Percentiles rank a stretch among this genome's conserved stretches.
phyloP scores from a whole-genome alignment of 2,797 vertebrate genomes.

The Phrynocephalus vlangalii region DNA sequence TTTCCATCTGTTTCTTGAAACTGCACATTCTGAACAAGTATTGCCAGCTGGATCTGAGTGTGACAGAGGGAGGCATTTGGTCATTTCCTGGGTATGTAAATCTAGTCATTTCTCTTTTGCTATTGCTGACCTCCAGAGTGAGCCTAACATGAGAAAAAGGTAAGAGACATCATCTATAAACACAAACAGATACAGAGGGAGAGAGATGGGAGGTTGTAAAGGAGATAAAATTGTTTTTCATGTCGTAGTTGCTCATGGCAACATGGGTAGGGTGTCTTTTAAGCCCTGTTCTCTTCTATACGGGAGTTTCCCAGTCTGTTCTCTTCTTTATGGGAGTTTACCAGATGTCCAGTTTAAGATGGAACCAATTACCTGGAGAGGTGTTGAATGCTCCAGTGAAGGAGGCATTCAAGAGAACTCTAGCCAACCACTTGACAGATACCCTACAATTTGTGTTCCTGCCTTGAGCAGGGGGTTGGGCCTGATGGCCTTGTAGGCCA shows the following conservation, averaged over 20 bases:
- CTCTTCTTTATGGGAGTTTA: background rate
- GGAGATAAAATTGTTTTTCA: background rate
- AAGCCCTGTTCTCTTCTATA: background rate
- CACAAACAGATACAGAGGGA: background rate
- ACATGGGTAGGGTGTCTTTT: background rate
- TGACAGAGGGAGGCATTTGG: constrained; percentile 46
- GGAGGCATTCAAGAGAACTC: too few species aligned
- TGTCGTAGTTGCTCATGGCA: background rate
- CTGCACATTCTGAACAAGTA: constrained; percentile 44
- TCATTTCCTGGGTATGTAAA: constrained; percentile 40
- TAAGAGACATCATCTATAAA: background rate
- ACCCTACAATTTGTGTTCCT: too few species aligned
- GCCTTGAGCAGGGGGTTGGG: too few species aligned
- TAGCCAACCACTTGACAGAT: too few species aligned
- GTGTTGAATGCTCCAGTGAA: too few species aligned
- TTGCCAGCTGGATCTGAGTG: constrained; percentile 54
- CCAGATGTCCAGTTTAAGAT: background rate
- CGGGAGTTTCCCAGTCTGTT: background rate
- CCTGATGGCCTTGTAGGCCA: too few species aligned
- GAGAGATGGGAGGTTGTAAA: background rate
- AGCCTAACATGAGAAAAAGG: background rate
- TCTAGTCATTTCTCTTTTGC: background rate
- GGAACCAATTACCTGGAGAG: too few species aligned
- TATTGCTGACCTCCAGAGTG: background rate
- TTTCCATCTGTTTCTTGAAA: constrained; percentile 57